These are phyloP conservation scores for Serilophus lunatus DNA, from an alignment of 2,113 vertebrate species.

Conservation along the genomic window DNA sequence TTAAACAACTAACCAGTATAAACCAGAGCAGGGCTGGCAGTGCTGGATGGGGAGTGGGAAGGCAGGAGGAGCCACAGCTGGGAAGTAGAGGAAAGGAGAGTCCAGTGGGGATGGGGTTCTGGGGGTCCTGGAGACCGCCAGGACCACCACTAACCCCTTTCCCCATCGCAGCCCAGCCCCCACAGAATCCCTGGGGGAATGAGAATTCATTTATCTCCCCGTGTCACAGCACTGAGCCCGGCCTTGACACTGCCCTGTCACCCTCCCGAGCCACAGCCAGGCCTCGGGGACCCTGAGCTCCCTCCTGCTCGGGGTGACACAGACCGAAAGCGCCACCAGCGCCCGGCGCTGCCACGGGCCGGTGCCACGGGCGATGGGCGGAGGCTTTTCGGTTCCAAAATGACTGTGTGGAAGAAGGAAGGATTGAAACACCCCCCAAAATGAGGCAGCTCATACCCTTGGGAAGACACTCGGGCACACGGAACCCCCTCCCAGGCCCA, in stretches of 20 bases:
- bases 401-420: neutral
- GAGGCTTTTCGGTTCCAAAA: conserved; percentile 20
- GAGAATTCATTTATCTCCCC: accelerated
- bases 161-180: neutral
- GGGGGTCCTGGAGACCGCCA: neutral
- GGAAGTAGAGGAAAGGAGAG: neutral
- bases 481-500: accelerated
- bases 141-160: accelerated
- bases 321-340: neutral
- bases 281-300: neutral
- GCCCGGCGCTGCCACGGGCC: neutral
- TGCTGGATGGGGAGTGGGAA: neutral
- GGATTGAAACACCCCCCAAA: neutral
- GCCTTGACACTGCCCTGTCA: accelerated
- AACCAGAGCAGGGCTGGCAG: neutral
- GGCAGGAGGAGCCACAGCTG: neutral
- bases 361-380: accelerated
- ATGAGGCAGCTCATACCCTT: accelerated
- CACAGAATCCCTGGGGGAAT: accelerated
- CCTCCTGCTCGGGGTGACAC: neutral
- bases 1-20: neutral
- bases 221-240: accelerated
- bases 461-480: accelerated
- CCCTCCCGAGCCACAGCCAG: neutral
- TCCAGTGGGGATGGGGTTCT: accelerated